phyloP scores from a whole-genome alignment of 2,888 invertebrate species.

The Gymnocheta viridis region DNA sequence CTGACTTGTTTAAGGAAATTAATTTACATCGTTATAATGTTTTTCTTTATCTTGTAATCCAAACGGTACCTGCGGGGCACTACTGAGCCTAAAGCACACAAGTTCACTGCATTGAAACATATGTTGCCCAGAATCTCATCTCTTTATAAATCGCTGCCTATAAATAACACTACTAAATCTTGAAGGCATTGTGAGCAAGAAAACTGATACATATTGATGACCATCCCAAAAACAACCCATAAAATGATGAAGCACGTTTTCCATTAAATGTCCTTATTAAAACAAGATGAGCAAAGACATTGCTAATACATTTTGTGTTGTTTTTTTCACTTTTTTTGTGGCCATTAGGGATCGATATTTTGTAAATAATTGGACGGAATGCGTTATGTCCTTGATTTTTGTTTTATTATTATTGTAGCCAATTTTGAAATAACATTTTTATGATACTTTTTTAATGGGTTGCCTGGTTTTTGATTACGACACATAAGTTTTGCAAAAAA shows the following conservation, averaged over 20 bases:
- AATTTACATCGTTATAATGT: not conserved
- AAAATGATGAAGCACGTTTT: conserved; percentile 34
- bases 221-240: not conserved
- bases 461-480: not conserved
- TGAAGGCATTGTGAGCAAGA: not conserved
- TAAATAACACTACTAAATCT: not conserved
- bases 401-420: conserved; percentile 4
- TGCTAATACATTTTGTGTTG: not conserved
- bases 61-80: not conserved
- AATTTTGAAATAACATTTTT: not conserved
- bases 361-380: conserved; percentile 8
- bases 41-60: not conserved
- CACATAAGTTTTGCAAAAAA: not conserved
- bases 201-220: not conserved
- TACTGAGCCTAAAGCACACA: not conserved
- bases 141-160: not conserved
- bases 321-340: not conserved
- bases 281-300: not conserved
- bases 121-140: not conserved
- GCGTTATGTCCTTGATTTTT: not conserved
- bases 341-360: not conserved
- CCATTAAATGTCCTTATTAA: not conserved
- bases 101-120: not conserved
- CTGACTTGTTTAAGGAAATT: not conserved
- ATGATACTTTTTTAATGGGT: not conserved